Evolutionary conservation across 2,113 vertebrate species (phyloP), one percentile per base, ranked within the genome.

Genomic region (Cavia aperea): DNA sequence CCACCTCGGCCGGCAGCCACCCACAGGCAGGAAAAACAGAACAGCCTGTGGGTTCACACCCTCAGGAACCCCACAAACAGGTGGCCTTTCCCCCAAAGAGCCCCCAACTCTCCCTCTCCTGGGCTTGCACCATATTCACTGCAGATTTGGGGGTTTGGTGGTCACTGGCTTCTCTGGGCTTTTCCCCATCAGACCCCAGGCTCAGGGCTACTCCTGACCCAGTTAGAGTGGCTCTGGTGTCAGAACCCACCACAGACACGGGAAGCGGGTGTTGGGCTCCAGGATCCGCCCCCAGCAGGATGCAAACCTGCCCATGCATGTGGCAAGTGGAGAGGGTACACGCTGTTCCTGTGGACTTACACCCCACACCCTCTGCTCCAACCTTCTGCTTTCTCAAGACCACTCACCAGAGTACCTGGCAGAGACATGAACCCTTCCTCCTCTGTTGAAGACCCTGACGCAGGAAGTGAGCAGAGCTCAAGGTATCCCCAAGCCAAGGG

Each of bases 261-360:
- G 90, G 89, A 95, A 70, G 86, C 0, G 2, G 75, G 86, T 0
- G 5, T 82, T 19, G 39, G 81, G 81, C 23, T 56, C 89, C 83
- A 58, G 72, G 33, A 51, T 66, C 70, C 4, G 4, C n/a, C 70
- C 36, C 33, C 8, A 7, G n/a, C 29, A 81, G 49, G 14, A 21
- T 9, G 18, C 5, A 51, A 43, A 33, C 18, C 16, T 24, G 8
- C 33, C 49, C 11, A 6, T 1, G 46, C 56, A 29, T 43, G 7
- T n/a, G 21, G 72, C 7, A 39, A 11, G 36, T 6, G 2, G 39
- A 0, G 4, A 26, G 36, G 85, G 18, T 10, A 16, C 5, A 1
- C 39, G 9, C 3, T 1, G n/a, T 4, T 36, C 84, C 39, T 23
- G 15, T 15, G 33, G 36, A 0, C 5, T 15, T 0, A 11, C 12